Evolutionary conservation across 2,888 invertebrate species (phyloP), one percentile per base, ranked within the genome.

Genomic region (Barypeithes pellucidus): DNA sequence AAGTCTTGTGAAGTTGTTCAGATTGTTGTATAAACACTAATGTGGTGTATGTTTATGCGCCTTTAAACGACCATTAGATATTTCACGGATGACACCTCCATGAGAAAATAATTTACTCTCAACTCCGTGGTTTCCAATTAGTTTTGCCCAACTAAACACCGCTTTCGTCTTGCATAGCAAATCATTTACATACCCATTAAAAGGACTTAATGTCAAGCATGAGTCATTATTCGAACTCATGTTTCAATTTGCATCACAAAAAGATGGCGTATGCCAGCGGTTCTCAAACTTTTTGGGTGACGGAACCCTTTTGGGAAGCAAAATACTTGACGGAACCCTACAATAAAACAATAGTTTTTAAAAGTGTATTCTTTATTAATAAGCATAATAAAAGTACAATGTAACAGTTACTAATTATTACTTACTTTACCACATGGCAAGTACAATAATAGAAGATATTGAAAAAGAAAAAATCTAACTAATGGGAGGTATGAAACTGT

Each of bases 211-310:
- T 52, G 70, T 59, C 70, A 70, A 52, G 66, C 52, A 68, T 72
- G 72, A 70, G 52, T 73, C 73, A 75, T 75, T 75, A 76, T 76
- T 76, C 76, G 67, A 65, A 71, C 71, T 71, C 73, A 71, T 76
- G 76, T 65, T 71, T 68, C 70, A 73, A 76, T 76, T 76, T 73
- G 70, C 73, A 73, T 73, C 11, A 70, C 59, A 71, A 76, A 71
- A 60, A 63, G 70, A 47, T 39, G 76, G 67, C 54, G 54, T 72
- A 36, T 43, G 67, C 61, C n/a, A n/a, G n/a, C n/a, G n/a, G n/a
- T n/a, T n/a, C n/a, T n/a, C n/a, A n/a, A n/a, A n/a, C n/a, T n/a
- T n/a, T n/a, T n/a, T n/a, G n/a, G n/a, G n/a, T n/a, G n/a, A n/a
- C n/a, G n/a, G n/a, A n/a, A n/a, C n/a, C n/a, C n/a, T n/a, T n/a